Evolutionary conservation across 35 echinoderm and acorn worm species (phyloP), one percentile per base, ranked within the genome.

Genomic region (Hemicentrotus pulcherrimus): DNA sequence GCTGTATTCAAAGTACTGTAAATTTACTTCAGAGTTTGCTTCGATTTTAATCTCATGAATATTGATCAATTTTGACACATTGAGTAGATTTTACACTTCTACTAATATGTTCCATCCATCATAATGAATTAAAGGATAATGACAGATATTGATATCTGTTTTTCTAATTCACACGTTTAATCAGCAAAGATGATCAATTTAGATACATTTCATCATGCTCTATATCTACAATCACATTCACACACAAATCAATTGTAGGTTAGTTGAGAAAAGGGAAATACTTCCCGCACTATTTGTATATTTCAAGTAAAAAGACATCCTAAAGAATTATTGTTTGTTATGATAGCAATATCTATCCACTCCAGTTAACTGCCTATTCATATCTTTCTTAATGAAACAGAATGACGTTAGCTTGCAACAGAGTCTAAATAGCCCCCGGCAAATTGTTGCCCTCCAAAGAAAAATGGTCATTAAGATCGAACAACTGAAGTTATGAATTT

Each of bases 341-440:
- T 78, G 65, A 78, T 78, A 78, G 65, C 65, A 28, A 78, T 28
- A 78, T 78, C 65, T 78, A 78, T 78, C 65, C 65, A 78, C 65
- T 78, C 65, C 65, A 78, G 65, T 78, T 78, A 78, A 28, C 65
- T 7, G 19, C 15, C 22, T 78, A 78, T 78, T 78, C 65, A 78
- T 28, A 30, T 78, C 65, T 78, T 28, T 30, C 65, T n/a, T 41
- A 78, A 78, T 78, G 65, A 78, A 78, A 78, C 5, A 28, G 65
- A 78, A 78, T 78, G 65, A 78, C 22, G 19, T 78, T 78, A 78
- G 65, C 65, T 78, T 78, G 19, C 65, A 78, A 78, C 65, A n/a
- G n/a, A 78, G 65, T 78, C 22, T 78, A 78, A 78, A 78, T 22
- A 78, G 22, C 65, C 65, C 65, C 19, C 65, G 65, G 65, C 65